A percentile compares a stretch with the other conserved stretches of the same genome.
phyloP scores from a whole-genome alignment of 1,140 invertebrate genomes.

The Chironomus striatipennis region DNA sequence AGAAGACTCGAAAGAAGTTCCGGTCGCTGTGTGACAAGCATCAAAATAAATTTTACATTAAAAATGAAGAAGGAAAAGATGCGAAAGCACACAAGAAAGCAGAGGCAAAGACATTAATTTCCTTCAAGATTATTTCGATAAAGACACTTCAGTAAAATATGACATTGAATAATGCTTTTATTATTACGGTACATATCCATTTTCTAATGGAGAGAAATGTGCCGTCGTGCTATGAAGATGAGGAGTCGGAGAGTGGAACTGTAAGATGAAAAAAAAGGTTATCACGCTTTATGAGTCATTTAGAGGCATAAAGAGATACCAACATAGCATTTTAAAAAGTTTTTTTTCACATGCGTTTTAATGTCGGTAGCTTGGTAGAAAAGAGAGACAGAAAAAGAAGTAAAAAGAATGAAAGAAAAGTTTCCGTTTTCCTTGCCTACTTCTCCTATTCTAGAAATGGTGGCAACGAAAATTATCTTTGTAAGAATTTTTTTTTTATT shows the following conservation, averaged over 20 bases:
- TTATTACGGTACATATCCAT: slow-evolving; percentile 9
- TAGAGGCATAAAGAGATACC: neutral
- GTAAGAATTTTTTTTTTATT: no score
- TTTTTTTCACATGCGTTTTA: neutral
- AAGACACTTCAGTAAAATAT: slow-evolving; percentile 23
- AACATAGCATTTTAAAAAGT: no score
- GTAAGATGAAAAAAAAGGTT: neutral
- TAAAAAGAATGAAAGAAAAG: no score
- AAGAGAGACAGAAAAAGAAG: no score
- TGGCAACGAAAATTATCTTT: no score
- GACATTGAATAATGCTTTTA: slow-evolving; percentile 20
- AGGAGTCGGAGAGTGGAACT: neutral
- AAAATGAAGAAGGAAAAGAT: neutral
- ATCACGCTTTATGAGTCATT: slow-evolving; percentile 6
- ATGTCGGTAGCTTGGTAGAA: no score
- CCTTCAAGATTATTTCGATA: slow-evolving; percentile 20
- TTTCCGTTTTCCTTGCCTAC: no score
- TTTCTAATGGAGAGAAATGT: neutral
- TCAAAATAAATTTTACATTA: slow-evolving; percentile 23
- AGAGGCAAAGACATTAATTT: slow-evolving; percentile 1
- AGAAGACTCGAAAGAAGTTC: neutral
- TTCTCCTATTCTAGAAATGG: no score
- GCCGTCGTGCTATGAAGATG: neutral
- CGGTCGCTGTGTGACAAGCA: slow-evolving; percentile 10
- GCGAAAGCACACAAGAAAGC: neutral